Evolutionary conservation across 2,113 vertebrate species (phyloP).

Genomic region (Seriola aureovittata): DNA sequence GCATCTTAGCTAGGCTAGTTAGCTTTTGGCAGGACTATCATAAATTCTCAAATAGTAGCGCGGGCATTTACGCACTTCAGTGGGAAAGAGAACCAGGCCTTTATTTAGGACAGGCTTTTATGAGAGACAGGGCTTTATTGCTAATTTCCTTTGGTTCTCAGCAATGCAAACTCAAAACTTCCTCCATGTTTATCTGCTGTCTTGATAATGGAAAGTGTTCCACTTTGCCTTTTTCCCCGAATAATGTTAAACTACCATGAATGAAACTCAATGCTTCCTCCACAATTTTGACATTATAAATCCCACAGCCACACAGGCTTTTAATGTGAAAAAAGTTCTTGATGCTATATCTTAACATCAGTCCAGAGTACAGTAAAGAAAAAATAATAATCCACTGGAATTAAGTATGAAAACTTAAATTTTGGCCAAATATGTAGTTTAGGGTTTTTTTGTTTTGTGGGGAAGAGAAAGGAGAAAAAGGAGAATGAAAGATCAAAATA

Average conservation of each 20-base stretch:
- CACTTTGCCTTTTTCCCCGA: not conserved
- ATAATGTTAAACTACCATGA: too few species aligned
- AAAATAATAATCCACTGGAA: not conserved
- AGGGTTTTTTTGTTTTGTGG: not conserved
- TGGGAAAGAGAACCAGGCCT: not conserved
- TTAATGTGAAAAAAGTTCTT: not conserved
- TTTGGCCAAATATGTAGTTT: not conserved
- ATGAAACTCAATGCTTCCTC: not conserved
- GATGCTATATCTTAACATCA: not conserved
- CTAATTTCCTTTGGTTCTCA: too few species aligned
- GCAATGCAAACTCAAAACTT: too few species aligned
- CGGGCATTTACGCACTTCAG: not conserved
- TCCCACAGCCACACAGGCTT: not conserved
- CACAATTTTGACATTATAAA: not conserved
- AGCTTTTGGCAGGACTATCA: too few species aligned
- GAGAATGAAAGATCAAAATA: too few species aligned
- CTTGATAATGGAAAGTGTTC: not conserved
- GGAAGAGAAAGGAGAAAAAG: not conserved
- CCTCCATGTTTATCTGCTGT: too few species aligned
- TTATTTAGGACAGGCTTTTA: not conserved
- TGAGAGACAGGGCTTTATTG: too few species aligned
- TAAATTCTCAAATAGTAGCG: not conserved
- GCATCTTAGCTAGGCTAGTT: too few species aligned
- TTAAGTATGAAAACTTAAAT: not conserved
- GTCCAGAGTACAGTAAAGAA: not conserved